Evolutionary conservation across 2,113 vertebrate genomes (phyloP).

Genomic region (Gracilinanus agilis): DNA sequence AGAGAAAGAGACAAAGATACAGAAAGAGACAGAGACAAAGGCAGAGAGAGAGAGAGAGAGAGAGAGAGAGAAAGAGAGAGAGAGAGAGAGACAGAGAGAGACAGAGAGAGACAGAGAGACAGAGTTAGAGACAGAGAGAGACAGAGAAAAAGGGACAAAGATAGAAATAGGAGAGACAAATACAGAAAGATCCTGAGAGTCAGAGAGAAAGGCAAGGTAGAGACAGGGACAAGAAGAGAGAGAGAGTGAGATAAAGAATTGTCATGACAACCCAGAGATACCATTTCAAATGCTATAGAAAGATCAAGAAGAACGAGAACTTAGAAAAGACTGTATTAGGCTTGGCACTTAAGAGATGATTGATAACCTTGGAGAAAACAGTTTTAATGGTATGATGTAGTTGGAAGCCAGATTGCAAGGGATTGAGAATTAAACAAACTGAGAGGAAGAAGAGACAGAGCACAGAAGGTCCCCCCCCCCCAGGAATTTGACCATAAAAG

Average conservation of each 20-base stretch:
- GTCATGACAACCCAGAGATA: neutral
- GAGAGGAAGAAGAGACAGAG: neutral
- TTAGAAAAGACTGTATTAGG: neutral
- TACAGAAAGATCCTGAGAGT: too few relatives aligned
- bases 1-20: too few relatives aligned
- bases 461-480: neutral
- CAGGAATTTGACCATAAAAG: neutral
- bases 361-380: too few relatives aligned
- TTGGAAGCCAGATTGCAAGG: neutral
- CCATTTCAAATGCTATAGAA: neutral
- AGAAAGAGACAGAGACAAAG: too few relatives aligned
- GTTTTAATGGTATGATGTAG: neutral
- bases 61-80: too few relatives aligned
- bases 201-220: too few relatives aligned
- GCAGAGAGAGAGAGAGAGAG: too few relatives aligned
- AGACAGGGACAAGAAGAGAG: neutral
- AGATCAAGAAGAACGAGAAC: neutral
- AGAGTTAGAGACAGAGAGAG: too few relatives aligned
- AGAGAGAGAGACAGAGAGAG: too few relatives aligned
- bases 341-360: neutral
- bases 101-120: too few relatives aligned
- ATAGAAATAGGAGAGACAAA: too few relatives aligned
- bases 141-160: too few relatives aligned
- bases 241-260: neutral
- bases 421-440: neutral